Conservation (phyloP, 92 coral and sea anemone genomes). For the Muricea muricata region DNA sequence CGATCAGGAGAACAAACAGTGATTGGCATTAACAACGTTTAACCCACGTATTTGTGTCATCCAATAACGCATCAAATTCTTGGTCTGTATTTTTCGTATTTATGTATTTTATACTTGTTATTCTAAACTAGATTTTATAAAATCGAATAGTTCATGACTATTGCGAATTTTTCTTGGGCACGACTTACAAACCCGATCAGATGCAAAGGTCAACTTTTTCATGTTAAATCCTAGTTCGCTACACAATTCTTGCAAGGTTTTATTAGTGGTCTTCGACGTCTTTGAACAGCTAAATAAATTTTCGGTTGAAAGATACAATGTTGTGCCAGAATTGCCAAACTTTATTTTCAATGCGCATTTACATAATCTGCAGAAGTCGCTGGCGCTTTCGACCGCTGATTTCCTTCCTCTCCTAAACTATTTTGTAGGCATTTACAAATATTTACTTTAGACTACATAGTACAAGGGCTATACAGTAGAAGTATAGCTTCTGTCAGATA, state of each 20-base stretch:
- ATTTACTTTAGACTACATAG: too few relatives aligned
- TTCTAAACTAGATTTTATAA: not conserved
- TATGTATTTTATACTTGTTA: not conserved
- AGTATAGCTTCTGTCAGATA: not conserved
- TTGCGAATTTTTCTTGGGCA: slow-evolving; percentile 51
- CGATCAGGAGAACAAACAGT: slow-evolving; percentile 46
- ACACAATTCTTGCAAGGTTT: slow-evolving; percentile 54
- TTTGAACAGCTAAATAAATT: slow-evolving; percentile 56
- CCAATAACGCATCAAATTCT: not conserved
- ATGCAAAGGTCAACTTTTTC: slow-evolving; percentile 11
- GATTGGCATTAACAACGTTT: slow-evolving; percentile 38
- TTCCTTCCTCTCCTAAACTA: not conserved
- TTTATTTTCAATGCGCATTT: slow-evolving; percentile 49
- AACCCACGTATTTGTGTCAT: slow-evolving; percentile 3
- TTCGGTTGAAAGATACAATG: slow-evolving; percentile 45
- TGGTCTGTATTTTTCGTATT: too few relatives aligned
- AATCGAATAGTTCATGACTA: slow-evolving; percentile 1
- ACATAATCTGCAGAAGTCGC: slow-evolving; percentile 58
- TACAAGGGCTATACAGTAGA: too few relatives aligned
- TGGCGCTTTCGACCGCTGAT: not conserved
- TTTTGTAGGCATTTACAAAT: slow-evolving; percentile 10
- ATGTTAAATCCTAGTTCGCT: not conserved
- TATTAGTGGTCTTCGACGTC: not conserved
- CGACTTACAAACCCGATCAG: slow-evolving; percentile 44
- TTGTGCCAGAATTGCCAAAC: slow-evolving; percentile 47